Evolutionary conservation across 2,888 invertebrate species (phyloP), one percentile per base, ranked within the genome.

Genomic region (Cataglyphis livida): DNA sequence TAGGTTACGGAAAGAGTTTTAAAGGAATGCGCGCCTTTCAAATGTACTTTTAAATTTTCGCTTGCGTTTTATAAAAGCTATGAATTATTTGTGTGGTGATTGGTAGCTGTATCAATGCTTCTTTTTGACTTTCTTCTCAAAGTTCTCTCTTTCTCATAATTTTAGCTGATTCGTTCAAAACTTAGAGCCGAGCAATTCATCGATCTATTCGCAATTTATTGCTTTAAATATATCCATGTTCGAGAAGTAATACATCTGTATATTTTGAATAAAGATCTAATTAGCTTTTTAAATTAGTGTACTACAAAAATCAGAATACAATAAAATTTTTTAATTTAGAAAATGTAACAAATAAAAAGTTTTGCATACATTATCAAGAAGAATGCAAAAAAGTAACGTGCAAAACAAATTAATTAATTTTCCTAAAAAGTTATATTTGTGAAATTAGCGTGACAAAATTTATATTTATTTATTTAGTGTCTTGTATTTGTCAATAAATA

Each of bases 81-180:
- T 61, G 68, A 48, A 78, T 76, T 32, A 79, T 84, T 88, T 82
- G 12, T 38, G 38, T 44, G 79, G 75, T 83, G 81, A 86, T 81
- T 87, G 89, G 88, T 90, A 87, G 88, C 89, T 91, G 87, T 73
- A 86, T 91, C 88, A 86, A 87, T 86, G 82, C 85, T 64, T 76
- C 82, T 70, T 76, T 41, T 44, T 79, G 32, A 78, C 44, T 78
- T 68, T 76, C 44, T 57, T 71, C 54, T 61, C 83, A 76, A 79
- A 89, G 84, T 57, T 64, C 82, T 75, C 83, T 71, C 84, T 82
- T 85, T 83, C 66, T 66, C 73, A 81, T 70, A 83, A 65, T 78
- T 84, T 83, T 76, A 32, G 18, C 70, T 35, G 82, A 66, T 79
- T 74, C 25, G 61, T 68, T 62, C 44, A 65, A 71, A 73, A 79